Evolutionary conservation across 2,888 invertebrate genomes (phyloP), one percentile per base, ranked within the genome.

Genomic region (Caenorhabditis sulstoni): DNA sequence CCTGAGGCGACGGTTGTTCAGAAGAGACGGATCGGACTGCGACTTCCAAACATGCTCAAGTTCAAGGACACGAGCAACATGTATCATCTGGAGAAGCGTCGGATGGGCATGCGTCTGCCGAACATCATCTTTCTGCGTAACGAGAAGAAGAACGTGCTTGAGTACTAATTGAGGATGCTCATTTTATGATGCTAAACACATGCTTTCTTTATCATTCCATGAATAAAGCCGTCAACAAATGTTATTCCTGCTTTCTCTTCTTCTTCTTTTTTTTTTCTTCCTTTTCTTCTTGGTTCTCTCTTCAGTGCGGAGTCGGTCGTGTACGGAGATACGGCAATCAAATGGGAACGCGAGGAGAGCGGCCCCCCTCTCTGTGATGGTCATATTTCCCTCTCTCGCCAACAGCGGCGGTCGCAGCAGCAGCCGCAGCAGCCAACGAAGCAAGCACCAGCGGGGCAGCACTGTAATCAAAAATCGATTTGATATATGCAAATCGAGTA

Each of bases 21-120:
- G 44, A 82, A 79, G 35, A 53, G 82, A 20, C 29, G 82, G 22
- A 64, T 82, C n/a, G 82, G 82, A 1, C 44, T 82, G 22, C 41
- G 82, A 29, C 68, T 82, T 1, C 82, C 82, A 12, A 82, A 82
- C 62, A 53, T 82, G 67, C 50, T 82, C 12, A 67, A 79, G 29
- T 66, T 80, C 35, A 81, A 79, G 37, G 79, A 82, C 44, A 62
- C 65, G 22, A 44, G 58, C 22, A 64, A 39, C 29, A 39, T 52
- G 61, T 64, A 70, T 44, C 70, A 74, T 9, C n/a, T 79, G 64
- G 76, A 74, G 18, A 82, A 82, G 37, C 50, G 82, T 18, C 45
- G 82, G 53, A 73, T 82, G 68, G 82, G 82, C 44, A 80, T 67
- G 78, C 59, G 77, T 9, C 73, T 80, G 20, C 80, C 80, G 14